These are phyloP conservation scores for Phthorimaea operculella DNA, from an alignment of 1,140 invertebrate genomes.

Conservation along the genomic window DNA sequence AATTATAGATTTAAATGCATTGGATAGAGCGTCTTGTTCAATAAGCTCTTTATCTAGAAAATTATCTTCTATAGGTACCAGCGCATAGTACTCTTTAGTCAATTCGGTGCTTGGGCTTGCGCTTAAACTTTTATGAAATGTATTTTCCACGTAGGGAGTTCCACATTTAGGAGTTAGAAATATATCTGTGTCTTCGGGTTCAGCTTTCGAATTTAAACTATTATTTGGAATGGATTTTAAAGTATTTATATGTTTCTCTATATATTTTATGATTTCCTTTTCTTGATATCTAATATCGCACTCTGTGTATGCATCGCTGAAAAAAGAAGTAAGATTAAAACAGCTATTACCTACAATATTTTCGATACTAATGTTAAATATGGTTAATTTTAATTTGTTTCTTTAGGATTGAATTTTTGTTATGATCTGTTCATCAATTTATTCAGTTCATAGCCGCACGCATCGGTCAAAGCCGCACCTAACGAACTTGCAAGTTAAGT, in stretches of 20 bases:
- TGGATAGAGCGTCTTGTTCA: conserved; percentile 55
- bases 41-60: conserved; percentile 53
- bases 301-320: conserved; percentile 57
- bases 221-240: conserved; percentile 17
- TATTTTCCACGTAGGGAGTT: conserved; percentile 40
- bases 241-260: conserved; percentile 17
- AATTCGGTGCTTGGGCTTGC: conserved; percentile 51
- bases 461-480: too few species aligned
- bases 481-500: too few species aligned
- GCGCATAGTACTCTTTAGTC: conserved; percentile 52
- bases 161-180: conserved; percentile 49
- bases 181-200: conserved; percentile 34
- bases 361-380: not conserved
- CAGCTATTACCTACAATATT: not conserved
- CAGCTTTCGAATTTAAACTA: conserved; percentile 29
- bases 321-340: conserved; percentile 16
- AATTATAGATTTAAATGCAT: conserved; percentile 57
- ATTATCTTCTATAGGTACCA: conserved; percentile 55
- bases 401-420: too few species aligned
- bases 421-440: too few species aligned
- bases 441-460: too few species aligned
- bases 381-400: not conserved
- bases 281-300: conserved; percentile 56
- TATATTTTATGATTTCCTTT: conserved; percentile 49
- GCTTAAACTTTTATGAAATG: conserved; percentile 32